Conservation (phyloP, 1,140 invertebrate genomes). For the Plutomurus gul region DNA sequence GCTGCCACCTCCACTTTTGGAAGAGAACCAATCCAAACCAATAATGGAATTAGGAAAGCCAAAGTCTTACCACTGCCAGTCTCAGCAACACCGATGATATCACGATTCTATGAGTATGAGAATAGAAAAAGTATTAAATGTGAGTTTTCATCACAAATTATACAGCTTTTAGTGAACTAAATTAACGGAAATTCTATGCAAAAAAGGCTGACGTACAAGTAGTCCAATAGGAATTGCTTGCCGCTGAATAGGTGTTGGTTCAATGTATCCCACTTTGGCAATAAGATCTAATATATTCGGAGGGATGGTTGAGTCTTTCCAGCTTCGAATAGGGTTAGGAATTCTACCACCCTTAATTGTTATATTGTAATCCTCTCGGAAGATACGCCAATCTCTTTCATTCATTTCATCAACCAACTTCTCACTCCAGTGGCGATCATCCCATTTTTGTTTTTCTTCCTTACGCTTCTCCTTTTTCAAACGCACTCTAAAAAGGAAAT, state of each 20-base stretch:
- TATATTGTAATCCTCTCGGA: conserved; percentile 99
- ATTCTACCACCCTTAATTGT: conserved; percentile 97
- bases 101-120: conserved; percentile 77
- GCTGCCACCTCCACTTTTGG: conserved; percentile 93
- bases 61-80: conserved; percentile 98
- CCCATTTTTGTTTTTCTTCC: conserved; percentile 98
- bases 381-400: conserved; percentile 99
- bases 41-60: conserved; percentile 95
- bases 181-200: not conserved
- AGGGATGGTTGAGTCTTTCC: conserved; percentile 93
- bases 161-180: too few species aligned
- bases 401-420: conserved; percentile 95
- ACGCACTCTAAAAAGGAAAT: conserved; percentile 66
- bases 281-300: conserved; percentile 93
- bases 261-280: conserved; percentile 93
- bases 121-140: not conserved
- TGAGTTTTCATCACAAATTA: too few species aligned
- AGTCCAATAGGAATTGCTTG: conserved; percentile 99
- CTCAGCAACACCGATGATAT: conserved; percentile 99
- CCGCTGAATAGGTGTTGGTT: conserved; percentile 98
- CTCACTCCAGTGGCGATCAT: conserved; percentile 98
- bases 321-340: conserved; percentile 92
- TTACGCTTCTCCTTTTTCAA: conserved; percentile 92
- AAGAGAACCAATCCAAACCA: conserved; percentile 97
- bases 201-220: conserved; percentile 58